Percentiles rank a stretch among this genome's conserved stretches.
phyloP scores from a whole-genome alignment of 1,140 invertebrate genomes.

The Plectrocnemia conspersa region DNA sequence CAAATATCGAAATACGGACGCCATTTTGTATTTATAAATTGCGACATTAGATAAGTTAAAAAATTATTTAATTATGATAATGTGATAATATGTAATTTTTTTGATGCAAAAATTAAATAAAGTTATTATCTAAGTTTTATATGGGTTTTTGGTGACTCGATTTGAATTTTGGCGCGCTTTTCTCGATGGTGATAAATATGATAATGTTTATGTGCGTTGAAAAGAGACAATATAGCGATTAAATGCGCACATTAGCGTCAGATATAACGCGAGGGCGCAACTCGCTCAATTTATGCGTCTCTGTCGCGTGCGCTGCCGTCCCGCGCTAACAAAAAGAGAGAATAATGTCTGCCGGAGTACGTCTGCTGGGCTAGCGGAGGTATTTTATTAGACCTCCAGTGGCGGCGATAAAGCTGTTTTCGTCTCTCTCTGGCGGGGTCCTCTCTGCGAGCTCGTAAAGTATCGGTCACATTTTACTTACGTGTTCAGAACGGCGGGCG shows the following conservation, averaged over 20 bases:
- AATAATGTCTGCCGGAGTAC: not conserved
- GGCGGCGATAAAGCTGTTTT: slow-evolving; percentile 11
- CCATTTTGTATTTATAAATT: too few relatives aligned
- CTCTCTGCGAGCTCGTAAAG: slow-evolving; percentile 46
- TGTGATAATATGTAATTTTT: too few relatives aligned
- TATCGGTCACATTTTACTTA: slow-evolving; percentile 53
- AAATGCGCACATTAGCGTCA: slow-evolving; percentile 2
- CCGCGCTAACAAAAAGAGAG: slow-evolving; percentile 30
- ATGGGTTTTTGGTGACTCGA: too few relatives aligned
- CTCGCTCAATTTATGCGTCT: slow-evolving; percentile 48
- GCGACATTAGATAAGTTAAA: too few relatives aligned
- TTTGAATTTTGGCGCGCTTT: too few relatives aligned
- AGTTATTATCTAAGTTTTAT: too few relatives aligned
- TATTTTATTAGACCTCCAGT: slow-evolving; percentile 15
- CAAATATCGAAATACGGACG: too few relatives aligned
- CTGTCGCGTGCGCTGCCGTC: slow-evolving; percentile 44
- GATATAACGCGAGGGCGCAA: slow-evolving; percentile 8
- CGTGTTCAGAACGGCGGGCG: slow-evolving; percentile 47
- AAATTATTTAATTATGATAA: too few relatives aligned
- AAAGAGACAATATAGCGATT: slow-evolving; percentile 7
- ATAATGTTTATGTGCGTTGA: not conserved
- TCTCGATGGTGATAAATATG: too few relatives aligned
- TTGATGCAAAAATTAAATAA: too few relatives aligned
- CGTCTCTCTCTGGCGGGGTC: slow-evolving; percentile 39
- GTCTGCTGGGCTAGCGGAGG: not conserved